These are phyloP conservation scores for Willisornis vidua DNA, from an alignment of 2,113 vertebrate genomes.

Conservation along the genomic window DNA sequence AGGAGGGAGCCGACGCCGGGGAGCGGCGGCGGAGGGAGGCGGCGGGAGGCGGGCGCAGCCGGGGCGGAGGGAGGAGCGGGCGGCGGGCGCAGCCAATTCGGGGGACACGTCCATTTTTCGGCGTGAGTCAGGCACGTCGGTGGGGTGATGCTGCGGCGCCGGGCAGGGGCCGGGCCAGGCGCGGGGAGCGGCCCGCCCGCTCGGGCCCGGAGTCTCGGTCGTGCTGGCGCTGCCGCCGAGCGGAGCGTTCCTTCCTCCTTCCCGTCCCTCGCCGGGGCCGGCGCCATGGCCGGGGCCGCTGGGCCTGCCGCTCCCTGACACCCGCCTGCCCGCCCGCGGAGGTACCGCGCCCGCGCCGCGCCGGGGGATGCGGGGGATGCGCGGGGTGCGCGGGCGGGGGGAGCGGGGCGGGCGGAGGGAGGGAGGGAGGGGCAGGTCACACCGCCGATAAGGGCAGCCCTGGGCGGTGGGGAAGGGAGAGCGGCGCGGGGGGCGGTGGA, in stretches of 20 bases:
- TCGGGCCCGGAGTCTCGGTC: not conserved
- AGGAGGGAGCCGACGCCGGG: not conserved
- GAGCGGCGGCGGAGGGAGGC: not conserved
- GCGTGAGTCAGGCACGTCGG: constrained; percentile 40
- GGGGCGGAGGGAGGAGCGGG: not conserved
- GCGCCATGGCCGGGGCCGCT: not conserved
- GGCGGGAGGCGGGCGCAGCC: not conserved
- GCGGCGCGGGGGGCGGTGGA: too few relatives aligned
- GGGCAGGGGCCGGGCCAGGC: not conserved
- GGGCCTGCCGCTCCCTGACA: constrained; percentile 8
- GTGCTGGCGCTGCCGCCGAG: not conserved
- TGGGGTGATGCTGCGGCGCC: constrained; percentile 26
- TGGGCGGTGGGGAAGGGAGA: not conserved
- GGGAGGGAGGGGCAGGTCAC: too few relatives aligned
- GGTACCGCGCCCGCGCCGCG: not conserved
- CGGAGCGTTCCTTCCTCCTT: not conserved
- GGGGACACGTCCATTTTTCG: constrained; percentile 36
- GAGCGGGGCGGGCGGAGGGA: not conserved
- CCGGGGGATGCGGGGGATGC: not conserved
- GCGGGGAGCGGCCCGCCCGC: not conserved
- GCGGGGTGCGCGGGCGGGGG: not conserved
- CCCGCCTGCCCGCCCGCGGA: not conserved
- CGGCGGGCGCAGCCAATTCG: constrained; percentile 6
- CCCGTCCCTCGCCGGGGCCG: not conserved
- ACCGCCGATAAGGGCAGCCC: not conserved